Evolutionary conservation across 2,113 vertebrate species (phyloP).

Genomic region (Coracopsis vasa): DNA sequence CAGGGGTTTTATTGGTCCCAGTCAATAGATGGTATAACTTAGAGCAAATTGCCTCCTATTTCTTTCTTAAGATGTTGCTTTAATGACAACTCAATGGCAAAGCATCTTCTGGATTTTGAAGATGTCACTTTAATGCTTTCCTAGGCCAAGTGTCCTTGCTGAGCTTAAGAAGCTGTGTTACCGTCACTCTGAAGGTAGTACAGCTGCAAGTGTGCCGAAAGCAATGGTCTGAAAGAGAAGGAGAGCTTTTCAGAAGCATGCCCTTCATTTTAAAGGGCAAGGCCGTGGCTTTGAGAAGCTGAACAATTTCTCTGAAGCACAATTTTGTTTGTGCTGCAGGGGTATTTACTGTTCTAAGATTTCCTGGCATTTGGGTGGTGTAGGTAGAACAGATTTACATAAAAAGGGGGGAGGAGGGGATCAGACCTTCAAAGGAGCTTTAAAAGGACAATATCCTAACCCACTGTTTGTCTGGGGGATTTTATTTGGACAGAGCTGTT

Average conservation of each 20-base stretch:
- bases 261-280: constrained; percentile 50
- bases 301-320: not conserved
- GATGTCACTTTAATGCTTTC: not conserved
- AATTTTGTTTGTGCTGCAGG: constrained; percentile 2
- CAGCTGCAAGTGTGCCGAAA: not conserved
- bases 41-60: not conserved
- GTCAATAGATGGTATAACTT: not conserved
- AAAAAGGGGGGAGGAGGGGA: not conserved
- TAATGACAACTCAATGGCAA: not conserved
- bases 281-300: not conserved
- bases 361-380: constrained; percentile 12
- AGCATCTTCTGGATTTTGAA: not conserved
- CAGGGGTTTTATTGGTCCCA: not conserved
- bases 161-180: not conserved
- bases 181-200: not conserved
- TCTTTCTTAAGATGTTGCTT: not conserved
- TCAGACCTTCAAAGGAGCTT: constrained; percentile 18
- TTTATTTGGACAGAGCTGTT: constrained; percentile 27
- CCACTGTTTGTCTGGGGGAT: not conserved
- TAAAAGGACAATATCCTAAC: constrained; percentile 16
- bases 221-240: not conserved
- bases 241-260: not conserved
- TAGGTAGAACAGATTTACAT: constrained; percentile 18
- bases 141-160: not conserved
- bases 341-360: constrained; percentile 30